Evolutionary conservation across 1,140 invertebrate species (phyloP).

Genomic region (Microplitis demolitor): DNA sequence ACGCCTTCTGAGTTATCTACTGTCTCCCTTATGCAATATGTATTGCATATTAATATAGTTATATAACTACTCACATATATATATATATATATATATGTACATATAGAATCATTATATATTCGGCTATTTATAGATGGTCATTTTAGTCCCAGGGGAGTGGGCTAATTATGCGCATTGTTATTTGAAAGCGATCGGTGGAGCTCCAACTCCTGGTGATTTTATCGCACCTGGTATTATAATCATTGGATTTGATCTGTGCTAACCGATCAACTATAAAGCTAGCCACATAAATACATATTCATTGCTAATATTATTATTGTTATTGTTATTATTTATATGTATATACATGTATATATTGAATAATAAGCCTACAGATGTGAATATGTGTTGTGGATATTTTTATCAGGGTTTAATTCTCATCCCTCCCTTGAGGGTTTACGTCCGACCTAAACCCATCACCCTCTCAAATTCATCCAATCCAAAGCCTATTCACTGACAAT

Average conservation of each 20-base stretch:
- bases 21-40: background rate
- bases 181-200: slow-evolving; percentile 32
- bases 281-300: background rate
- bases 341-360: too few relatives aligned
- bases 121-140: background rate
- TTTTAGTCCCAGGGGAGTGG: background rate
- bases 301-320: too few relatives aligned
- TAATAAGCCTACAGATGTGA: too few relatives aligned
- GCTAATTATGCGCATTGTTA: slow-evolving; percentile 33
- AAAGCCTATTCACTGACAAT: too few relatives aligned
- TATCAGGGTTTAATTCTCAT: too few relatives aligned
- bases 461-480: too few relatives aligned
- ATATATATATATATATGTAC: background rate
- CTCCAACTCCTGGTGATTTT: slow-evolving; percentile 26
- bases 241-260: slow-evolving; percentile 3
- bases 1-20: background rate
- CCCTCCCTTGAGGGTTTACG: too few relatives aligned
- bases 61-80: background rate
- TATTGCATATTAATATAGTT: background rate
- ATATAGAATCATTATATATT: background rate
- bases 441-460: too few relatives aligned
- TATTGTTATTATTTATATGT: too few relatives aligned
- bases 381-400: too few relatives aligned
- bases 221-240: slow-evolving; percentile 21
- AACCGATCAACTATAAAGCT: background rate